Base-by-base conservation (phyloP, 92 coral and sea anemone species). In the Phenganax subtilis region DNA sequence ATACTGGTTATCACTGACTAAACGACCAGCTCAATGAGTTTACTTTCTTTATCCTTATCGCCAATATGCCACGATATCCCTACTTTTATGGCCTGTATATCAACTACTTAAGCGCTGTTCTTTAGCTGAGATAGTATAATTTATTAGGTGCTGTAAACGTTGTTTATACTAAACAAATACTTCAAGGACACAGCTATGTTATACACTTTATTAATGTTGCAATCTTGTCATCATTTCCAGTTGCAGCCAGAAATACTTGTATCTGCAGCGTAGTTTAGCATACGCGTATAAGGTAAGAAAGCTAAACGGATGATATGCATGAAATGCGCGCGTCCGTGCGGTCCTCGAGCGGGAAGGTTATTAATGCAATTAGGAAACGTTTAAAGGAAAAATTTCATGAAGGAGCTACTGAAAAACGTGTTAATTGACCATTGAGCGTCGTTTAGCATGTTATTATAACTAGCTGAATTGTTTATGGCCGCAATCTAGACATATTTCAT, bases 331-430 rank as follows among this genome's bases (percentile, higher is more conserved):
- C 52, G 53, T 25, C 73, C 37, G 4, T 76, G 27, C 31, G 55
- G 69, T 54, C 57, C 51, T 30, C 53, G 66, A 31, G 60, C 57
- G 66, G 83, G 63, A 29, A 9, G 51, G n/a, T 65, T 31, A 79
- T 79, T 79, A 79, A 79, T 62, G 83, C 61, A 79, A 79, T 79
- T 79, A 79, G 83, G 83, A 79, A 79, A 65, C 83, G 68, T 79
- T 79, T 79, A 79, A 79, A 79, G 65, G 83, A 64, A 79, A 62
- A 79, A 37, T 52, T 79, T 67, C 29, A 79, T 79, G 83, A 79
- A 65, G 73, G 59, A 79, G 57, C 83, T 47, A 65, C 73, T 79
- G 74, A 65, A 79, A 79, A 62, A 79, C 71, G 83, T 79, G 83
- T 51, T 79, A 79, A 79, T 79, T 79, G 83, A 54, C 28, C 83